These are phyloP conservation scores for Silurus asotus DNA, from an alignment of 2,113 vertebrate genomes.

Conservation along the genomic window DNA sequence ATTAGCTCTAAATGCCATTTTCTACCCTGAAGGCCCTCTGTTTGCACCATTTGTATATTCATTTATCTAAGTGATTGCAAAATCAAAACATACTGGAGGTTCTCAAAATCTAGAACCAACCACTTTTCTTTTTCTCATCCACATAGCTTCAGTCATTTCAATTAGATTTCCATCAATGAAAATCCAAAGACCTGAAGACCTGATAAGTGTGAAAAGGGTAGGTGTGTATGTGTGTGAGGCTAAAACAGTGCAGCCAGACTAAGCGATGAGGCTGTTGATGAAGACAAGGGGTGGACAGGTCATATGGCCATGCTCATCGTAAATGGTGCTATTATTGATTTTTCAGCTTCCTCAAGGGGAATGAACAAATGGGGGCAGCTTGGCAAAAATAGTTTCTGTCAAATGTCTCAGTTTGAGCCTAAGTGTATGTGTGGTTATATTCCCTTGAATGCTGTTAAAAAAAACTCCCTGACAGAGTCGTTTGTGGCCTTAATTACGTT, in stretches of 20 bases:
- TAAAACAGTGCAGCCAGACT: conserved; percentile 46
- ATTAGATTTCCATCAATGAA: conserved; percentile 58
- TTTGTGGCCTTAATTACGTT: conserved; percentile 57
- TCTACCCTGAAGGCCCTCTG: conserved; percentile 65
- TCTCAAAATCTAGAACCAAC: background rate
- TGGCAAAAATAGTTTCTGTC: conserved; percentile 58
- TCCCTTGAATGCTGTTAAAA: conserved; percentile 48
- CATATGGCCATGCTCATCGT: conserved; percentile 68
- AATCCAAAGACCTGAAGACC: conserved; percentile 63
- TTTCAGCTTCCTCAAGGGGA: conserved; percentile 60
- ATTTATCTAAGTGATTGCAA: conserved; percentile 58
- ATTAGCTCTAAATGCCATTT: conserved; percentile 78
- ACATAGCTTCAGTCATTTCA: conserved; percentile 59
- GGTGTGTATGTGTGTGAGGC: conserved; percentile 44
- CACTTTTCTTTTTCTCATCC: background rate
- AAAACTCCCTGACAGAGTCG: conserved; percentile 41
- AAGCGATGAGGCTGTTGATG: conserved; percentile 62
- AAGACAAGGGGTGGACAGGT: conserved; percentile 70
- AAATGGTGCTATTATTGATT: conserved; percentile 75
- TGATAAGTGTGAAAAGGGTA: conserved; percentile 56
- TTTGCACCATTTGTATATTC: conserved; percentile 45
- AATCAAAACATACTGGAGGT: conserved; percentile 55
- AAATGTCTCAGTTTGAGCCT: conserved; percentile 48
- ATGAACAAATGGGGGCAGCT: conserved; percentile 57
- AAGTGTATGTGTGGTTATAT: conserved; percentile 50